phyloP scores from a whole-genome alignment of 1,140 invertebrate species.

The Daktulosphaira vitifoliae region DNA sequence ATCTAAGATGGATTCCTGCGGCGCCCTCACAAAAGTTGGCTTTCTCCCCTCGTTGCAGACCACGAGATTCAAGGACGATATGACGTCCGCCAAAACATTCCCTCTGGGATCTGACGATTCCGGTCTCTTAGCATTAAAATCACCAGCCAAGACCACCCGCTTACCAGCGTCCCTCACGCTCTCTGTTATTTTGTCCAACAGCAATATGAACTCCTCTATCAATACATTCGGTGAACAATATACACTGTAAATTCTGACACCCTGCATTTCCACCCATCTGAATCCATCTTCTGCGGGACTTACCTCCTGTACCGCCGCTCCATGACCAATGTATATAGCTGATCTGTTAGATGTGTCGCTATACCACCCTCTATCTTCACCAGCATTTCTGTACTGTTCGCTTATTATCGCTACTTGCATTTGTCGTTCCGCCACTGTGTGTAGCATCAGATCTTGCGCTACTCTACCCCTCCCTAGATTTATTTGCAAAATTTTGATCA shows the following conservation, averaged over 20 bases:
- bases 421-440: neutral
- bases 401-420: neutral
- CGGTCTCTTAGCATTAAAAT: neutral
- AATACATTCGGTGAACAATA: neutral
- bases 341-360: neutral
- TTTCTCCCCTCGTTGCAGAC: too few relatives aligned
- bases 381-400: neutral
- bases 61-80: too few relatives aligned
- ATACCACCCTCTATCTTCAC: neutral
- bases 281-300: neutral
- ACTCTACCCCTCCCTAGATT: neutral
- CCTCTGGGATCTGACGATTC: neutral
- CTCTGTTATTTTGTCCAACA: neutral
- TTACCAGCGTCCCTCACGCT: rapidly evolving
- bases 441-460: neutral
- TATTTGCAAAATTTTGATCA: constrained; percentile 15
- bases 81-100: too few relatives aligned
- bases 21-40: neutral
- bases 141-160: neutral
- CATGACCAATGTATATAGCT: too few relatives aligned
- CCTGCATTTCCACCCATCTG: neutral
- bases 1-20: neutral
- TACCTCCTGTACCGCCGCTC: too few relatives aligned
- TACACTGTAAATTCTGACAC: neutral
- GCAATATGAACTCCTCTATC: neutral